Evolutionary conservation across 2,797 vertebrate species (phyloP), one percentile per base, ranked within the genome.

Genomic region (Centroberyx gerrardi): DNA sequence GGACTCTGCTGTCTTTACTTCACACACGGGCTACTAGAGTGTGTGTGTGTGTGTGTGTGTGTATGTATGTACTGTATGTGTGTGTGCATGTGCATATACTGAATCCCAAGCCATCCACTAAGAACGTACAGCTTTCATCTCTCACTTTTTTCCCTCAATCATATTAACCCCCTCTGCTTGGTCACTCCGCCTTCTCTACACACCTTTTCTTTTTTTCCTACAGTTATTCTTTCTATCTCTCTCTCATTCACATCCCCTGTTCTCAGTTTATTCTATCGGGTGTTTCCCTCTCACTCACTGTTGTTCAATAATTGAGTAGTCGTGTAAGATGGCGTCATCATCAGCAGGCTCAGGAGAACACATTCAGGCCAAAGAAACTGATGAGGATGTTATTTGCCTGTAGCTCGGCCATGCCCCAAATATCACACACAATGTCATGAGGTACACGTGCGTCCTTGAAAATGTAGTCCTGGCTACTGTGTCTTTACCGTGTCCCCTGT

Each of bases 401-500:
- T 86, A 90, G 90, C 87, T 73, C 44, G 61, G 28, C 79, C 1
- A 10, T 87, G 90, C 75, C 88, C 92, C 87, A 91, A 90, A 93
- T 93, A 87, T 89, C 79, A 55, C 83, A 75, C 82, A 84, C 90
- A 89, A 86, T 86, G 89, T 90, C 88, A 88, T 22, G 75, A 87
- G 87, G 75, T 51, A 71, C 91, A 92, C 78, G 85, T 90, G 92
- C 69, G 92, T 87, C 93, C 92, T 93, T 93, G 92, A 92, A 79
- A 82, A 78, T 52, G 40, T 66, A 60, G 78, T 82, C 76, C 76
- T 36, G 2, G 60, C 67, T 66, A n/a, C 44, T 78, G 74, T 36
- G 74, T 83, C 80, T 90, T 88, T 69, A 76, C 73, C 8, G 15
- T 69, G 54, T 76, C 77, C 77, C 76, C 70, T 59, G 62, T 76